These are phyloP conservation scores for Tethya wilhelma DNA, from an alignment of 37 sponge, comb jelly and placozoan species.

Conservation along the genomic window DNA sequence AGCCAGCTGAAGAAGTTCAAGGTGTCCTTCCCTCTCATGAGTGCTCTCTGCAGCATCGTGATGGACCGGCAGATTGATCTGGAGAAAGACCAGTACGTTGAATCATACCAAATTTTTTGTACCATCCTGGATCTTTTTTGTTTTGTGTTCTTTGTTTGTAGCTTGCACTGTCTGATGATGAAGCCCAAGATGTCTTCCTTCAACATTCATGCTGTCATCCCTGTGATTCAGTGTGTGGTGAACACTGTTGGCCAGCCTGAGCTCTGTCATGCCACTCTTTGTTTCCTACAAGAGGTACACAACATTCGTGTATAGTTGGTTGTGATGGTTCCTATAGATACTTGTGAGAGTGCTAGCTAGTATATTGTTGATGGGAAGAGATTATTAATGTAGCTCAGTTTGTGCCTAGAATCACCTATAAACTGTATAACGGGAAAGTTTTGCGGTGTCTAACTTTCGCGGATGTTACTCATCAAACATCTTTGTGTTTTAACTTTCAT, in stretches of 20 bases:
- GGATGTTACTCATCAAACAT: too few relatives aligned
- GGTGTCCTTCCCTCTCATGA: slow-evolving; percentile 63
- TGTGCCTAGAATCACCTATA: too few relatives aligned
- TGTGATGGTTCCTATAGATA: too few relatives aligned
- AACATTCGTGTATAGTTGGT: too few relatives aligned
- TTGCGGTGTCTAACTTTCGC: too few relatives aligned
- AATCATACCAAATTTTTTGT: neutral
- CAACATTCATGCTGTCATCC: slow-evolving; percentile 69
- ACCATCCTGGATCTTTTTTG: neutral
- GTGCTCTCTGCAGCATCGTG: slow-evolving; percentile 69
- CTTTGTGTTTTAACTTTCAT: too few relatives aligned
- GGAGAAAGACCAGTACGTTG: slow-evolving; percentile 54
- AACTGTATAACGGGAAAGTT: too few relatives aligned
- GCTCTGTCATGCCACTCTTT: slow-evolving; percentile 67
- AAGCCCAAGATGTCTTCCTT: slow-evolving; percentile 37
- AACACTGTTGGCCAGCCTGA: slow-evolving; percentile 51
- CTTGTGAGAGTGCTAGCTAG: too few relatives aligned
- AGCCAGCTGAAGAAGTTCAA: slow-evolving; percentile 61
- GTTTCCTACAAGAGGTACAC: slow-evolving; percentile 58
- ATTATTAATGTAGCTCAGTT: too few relatives aligned
- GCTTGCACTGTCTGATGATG: neutral
- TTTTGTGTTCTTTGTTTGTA: neutral
- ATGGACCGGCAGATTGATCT: slow-evolving; percentile 57
- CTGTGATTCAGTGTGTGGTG: slow-evolving; percentile 54
- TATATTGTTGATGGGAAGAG: too few relatives aligned